Conservation (phyloP, 2,797 vertebrate genomes). For the Merluccius polli region DNA sequence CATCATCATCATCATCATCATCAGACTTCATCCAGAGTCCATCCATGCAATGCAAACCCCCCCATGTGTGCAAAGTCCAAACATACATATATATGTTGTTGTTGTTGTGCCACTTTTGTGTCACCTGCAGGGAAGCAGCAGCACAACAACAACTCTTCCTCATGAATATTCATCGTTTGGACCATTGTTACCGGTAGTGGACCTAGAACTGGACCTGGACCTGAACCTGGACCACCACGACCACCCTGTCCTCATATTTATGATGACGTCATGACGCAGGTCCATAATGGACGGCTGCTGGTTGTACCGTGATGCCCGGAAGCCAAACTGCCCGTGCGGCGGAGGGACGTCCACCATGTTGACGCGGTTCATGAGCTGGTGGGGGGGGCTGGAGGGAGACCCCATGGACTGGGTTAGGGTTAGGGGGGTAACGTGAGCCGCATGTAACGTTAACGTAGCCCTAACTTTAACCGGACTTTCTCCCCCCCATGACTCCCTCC, state of each 20-base stretch:
- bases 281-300: no score
- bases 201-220: no score
- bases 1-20: not conserved
- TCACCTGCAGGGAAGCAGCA: conserved; percentile 47
- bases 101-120: conserved; percentile 41
- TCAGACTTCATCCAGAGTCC: not conserved
- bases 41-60: not conserved
- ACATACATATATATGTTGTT: conserved; percentile 56
- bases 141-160: conserved; percentile 5
- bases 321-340: no score
- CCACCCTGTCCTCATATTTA: no score
- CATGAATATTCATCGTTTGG: not conserved
- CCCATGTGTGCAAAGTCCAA: conserved; percentile 25
- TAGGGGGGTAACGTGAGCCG: not conserved
- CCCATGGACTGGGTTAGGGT: no score
- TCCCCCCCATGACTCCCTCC: no score
- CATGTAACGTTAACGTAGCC: not conserved
- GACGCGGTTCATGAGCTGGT: no score
- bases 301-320: not conserved
- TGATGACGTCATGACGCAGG: not conserved
- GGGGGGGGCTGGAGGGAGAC: no score
- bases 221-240: no score
- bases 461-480: no score
- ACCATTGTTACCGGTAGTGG: not conserved
- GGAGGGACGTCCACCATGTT: no score